Evolutionary conservation across 2,888 invertebrate species (phyloP), one percentile per base, ranked within the genome.

Genomic region (Globia sparganii): DNA sequence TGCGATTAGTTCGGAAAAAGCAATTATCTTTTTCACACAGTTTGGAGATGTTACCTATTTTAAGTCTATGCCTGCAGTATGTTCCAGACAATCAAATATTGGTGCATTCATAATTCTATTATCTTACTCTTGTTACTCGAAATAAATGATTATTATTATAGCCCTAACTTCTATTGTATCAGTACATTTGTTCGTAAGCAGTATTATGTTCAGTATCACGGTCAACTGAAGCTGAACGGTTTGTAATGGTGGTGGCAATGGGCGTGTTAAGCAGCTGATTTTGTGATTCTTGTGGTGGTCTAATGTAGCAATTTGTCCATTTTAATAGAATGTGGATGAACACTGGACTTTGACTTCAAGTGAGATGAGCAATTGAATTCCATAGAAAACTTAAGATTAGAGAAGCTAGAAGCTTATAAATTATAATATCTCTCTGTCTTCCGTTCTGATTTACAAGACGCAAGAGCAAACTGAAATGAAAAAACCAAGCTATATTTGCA

Each of bases 191-290:
- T 68, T 25, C 40, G n/a, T 43, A 34, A 67, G 43, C 34, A 49
- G 28, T 28, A 40, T 59, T 31, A 25, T 53, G 68, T 61, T 53
- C 34, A 43, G 65, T 77, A 67, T 28, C 66, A 66, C 49, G 21
- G 59, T 53, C 43, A 62, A 62, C 43, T 43, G 34, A 37, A 62
- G 34, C 34, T 68, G 28, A 62, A 53, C 61, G 34, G 53, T 53
- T 68, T 43, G 43, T 77, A 68, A 62, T 28, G 68, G 68, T 28
- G 68, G 68, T 61, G 34, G 68, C 13, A 34, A 43, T 31, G 9
- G 8, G 31, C 46, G 18, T 34, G 40, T 67, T 43, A 4, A 67
- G 13, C 31, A 59, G 34, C 15, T 28, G 49, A 67, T 43, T 67
- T 61, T 18, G 31, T 31, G 61, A 31, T 34, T 64, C 70, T 56